These are phyloP conservation scores for Neuroscelio doddi DNA, from an alignment of 2,888 invertebrate genomes.

Conservation along the genomic window DNA sequence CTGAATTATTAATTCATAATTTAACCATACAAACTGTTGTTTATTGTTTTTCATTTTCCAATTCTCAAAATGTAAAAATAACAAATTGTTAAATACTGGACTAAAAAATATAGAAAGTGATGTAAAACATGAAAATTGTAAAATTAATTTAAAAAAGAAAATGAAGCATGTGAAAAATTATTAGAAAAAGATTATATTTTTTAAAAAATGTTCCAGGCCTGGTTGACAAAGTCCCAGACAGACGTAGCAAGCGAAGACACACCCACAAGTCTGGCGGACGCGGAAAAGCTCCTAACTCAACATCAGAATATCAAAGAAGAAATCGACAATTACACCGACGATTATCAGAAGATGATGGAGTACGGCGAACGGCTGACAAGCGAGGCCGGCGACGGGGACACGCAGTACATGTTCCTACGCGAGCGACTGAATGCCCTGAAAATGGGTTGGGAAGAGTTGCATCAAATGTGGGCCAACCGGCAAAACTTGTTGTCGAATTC, in stretches of 20 bases:
- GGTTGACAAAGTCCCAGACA: conserved; percentile 99
- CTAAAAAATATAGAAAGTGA: no score
- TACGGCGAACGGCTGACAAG: conserved; percentile 96
- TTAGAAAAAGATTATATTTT: no score
- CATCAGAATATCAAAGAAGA: conserved; percentile 99
- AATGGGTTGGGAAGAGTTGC: conserved; percentile 99
- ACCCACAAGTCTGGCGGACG: conserved; percentile 93
- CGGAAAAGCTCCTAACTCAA: conserved; percentile 96
- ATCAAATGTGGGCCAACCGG: conserved; percentile 99
- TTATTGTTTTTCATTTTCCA: no score
- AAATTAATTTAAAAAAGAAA: no score
- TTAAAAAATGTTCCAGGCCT: conserved; percentile 79
- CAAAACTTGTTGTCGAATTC: conserved; percentile 96
- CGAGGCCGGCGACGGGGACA: conserved; percentile 87
- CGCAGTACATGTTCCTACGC: conserved; percentile 99
- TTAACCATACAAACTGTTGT: no score
- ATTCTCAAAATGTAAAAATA: no score
- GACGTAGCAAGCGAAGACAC: conserved; percentile 98
- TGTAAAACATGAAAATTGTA: no score
- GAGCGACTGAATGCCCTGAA: conserved; percentile 97
- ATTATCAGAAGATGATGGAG: conserved; percentile 99
- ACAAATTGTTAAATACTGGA: no score
- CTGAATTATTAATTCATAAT: no score
- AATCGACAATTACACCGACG: conserved; percentile 98
- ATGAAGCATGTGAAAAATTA: no score